These are phyloP conservation scores for Armadillidium nasatum DNA, from an alignment of 1,140 invertebrate genomes.

Conservation along the genomic window DNA sequence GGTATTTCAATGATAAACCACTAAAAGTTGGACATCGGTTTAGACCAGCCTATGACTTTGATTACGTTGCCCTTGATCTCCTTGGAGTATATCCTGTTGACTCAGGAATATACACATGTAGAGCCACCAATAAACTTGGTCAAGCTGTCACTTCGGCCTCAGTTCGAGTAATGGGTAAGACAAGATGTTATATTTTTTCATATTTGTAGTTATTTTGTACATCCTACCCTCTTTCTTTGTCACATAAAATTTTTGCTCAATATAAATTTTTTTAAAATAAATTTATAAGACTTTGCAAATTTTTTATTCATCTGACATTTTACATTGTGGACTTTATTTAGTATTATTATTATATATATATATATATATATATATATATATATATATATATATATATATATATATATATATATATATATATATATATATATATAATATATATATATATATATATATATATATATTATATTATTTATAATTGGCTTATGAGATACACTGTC, in stretches of 20 bases:
- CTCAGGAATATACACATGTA: slow-evolving; percentile 90
- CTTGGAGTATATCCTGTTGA: slow-evolving; percentile 94
- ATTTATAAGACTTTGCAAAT: neutral
- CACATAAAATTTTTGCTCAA: too few relatives aligned
- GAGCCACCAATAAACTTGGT: slow-evolving; percentile 82
- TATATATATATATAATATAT: slow-evolving; percentile 26
- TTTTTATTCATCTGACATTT: neutral
- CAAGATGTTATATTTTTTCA: neutral
- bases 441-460: slow-evolving; percentile 29
- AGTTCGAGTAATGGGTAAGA: slow-evolving; percentile 66
- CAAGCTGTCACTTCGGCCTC: slow-evolving; percentile 91
- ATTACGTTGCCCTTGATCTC: slow-evolving; percentile 92
- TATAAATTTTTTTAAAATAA: too few relatives aligned
- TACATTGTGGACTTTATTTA: too few relatives aligned
- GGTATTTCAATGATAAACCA: slow-evolving; percentile 88
- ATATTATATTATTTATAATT: slow-evolving; percentile 22
- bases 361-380: too few relatives aligned
- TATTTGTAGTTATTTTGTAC: too few relatives aligned
- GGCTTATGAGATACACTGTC: too few relatives aligned
- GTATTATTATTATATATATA: too few relatives aligned
- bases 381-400: neutral
- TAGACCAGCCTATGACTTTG: slow-evolving; percentile 93
- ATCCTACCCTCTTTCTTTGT: too few relatives aligned
- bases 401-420: slow-evolving; percentile 16
- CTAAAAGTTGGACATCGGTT: slow-evolving; percentile 75